Base-by-base conservation (phyloP, 2,797 vertebrate species). In the Clarias platycephalus region DNA sequence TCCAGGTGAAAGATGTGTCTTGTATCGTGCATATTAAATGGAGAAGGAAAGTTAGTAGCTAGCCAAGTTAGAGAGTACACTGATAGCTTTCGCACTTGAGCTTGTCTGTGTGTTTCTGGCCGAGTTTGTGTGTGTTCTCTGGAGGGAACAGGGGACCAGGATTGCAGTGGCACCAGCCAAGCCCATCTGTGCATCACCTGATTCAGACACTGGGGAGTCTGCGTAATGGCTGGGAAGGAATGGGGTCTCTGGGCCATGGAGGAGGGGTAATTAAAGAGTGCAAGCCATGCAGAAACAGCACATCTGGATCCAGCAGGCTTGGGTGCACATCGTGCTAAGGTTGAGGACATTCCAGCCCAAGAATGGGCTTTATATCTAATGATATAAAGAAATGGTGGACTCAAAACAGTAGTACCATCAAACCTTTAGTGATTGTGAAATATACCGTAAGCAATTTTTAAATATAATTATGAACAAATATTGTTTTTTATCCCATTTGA, bases 161-260 rank as follows among this genome's bases (percentile, higher is more conserved):
- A 34, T 88, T 74, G 34, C 62, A 81, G 89, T 92, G 91, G 83
- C 93, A 94, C 90, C 92, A 93, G 92, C 91, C 92, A 93, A 91
- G 91, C 93, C 94, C 95, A 95, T 95, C 94, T 96, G 95, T 91
- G 92, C 92, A 89, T 95, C 94, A 95, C 95, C 94, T 96, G 95
- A 94, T 89, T 91, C 88, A 93, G 94, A 93, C 93, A 91, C 88
- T 88, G 90, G 86, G 91, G 91, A 93, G 87, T 90, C 92, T 92
- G 93, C 92, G 93, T 95, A 95, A 95, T 96, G 95, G 94, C 92
- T 93, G 93, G 94, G 94, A 95, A 95, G 93, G 90, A 95, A 95
- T 93, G 92, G 93, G 93, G 91, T 94, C 92, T 90, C 93, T 92
- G 85, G 92, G 93, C 91, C 91, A 90, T 83, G 88, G 91, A 91